phyloP scores from a whole-genome alignment of 2,113 vertebrate genomes.

The Actenoides hombroni region DNA sequence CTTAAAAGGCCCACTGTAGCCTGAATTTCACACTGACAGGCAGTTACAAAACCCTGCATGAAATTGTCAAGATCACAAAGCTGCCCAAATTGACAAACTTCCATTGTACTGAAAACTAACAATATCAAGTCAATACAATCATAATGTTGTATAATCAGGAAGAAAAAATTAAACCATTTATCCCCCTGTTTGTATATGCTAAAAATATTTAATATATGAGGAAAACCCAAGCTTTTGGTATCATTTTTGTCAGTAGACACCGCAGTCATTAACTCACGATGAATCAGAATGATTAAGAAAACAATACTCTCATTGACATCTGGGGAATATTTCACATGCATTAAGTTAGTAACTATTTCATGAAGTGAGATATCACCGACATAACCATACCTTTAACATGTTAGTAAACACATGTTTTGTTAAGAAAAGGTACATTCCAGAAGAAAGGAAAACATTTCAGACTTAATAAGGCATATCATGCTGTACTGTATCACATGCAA shows the following conservation, averaged over 20 bases:
- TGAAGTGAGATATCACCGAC: not conserved
- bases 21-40: rapidly evolving
- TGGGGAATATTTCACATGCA: not conserved
- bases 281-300: not conserved
- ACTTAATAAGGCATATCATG: not conserved
- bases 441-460: not conserved
- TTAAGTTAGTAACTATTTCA: not conserved
- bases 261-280: not conserved
- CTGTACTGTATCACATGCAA: not conserved
- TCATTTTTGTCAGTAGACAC: not conserved
- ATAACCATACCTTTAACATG: not conserved
- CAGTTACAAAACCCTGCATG: not conserved
- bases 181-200: not conserved
- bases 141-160: not conserved
- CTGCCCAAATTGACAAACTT: not conserved
- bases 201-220: not conserved
- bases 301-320: not conserved
- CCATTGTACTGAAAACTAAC: not conserved
- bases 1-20: not conserved
- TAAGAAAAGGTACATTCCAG: not conserved
- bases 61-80: not conserved
- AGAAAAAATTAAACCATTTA: not conserved
- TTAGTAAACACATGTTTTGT: not conserved
- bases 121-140: not conserved
- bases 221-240: not conserved